Evolutionary conservation across 2,113 vertebrate genomes (phyloP).

Genomic region (human): GRCh38 chr1:235668501-235669000

Average conservation of each 20-base stretch:
- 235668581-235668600: slow-evolving; percentile 1
- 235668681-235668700: slow-evolving; percentile 46
- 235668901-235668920: neutral
- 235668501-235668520: neutral
- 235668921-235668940: neutral
- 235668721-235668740: neutral
- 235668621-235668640: slow-evolving; percentile 51
- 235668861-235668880: neutral
- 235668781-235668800: neutral
- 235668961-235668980: neutral
- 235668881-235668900: neutral
- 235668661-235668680: slow-evolving; percentile 50
- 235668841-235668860: neutral
- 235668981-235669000: neutral
- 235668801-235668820: neutral
- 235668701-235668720: neutral
- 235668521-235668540: neutral
- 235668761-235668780: neutral
- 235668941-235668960: neutral
- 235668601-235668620: slow-evolving; percentile 42
- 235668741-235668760: neutral
- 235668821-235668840: neutral
- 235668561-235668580: slow-evolving; percentile 59
- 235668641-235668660: slow-evolving; percentile 60
- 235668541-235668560: neutral